phyloP scores from a whole-genome alignment of 2,113 vertebrate species.

The Oreochromis spilurus region DNA sequence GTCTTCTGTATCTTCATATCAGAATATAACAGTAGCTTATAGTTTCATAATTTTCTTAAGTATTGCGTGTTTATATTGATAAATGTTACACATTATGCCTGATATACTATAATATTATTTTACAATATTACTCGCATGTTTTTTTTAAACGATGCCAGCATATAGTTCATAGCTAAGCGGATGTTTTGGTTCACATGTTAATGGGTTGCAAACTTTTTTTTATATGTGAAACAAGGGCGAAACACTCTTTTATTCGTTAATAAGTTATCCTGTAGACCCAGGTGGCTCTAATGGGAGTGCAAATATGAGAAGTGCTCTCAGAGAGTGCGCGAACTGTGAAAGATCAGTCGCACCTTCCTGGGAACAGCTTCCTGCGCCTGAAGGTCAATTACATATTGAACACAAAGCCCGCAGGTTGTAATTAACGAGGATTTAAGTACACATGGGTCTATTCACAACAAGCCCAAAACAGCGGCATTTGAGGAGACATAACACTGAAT shows the following conservation, averaged over 20 bases:
- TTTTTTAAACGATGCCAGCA: not conserved
- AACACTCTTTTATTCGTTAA: not conserved
- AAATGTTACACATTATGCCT: not conserved
- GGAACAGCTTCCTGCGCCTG: not conserved
- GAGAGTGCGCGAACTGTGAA: not conserved
- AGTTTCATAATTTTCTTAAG: not conserved
- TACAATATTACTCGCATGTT: not conserved
- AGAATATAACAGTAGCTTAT: not conserved
- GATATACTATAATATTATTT: not conserved
- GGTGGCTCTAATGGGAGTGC: not conserved
- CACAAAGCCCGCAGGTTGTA: not conserved
- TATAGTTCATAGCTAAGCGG: not conserved
- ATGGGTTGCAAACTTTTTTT: not conserved
- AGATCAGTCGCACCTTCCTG: constrained; percentile 21
- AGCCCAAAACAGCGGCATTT: constrained; percentile 12
- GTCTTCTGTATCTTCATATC: not conserved
- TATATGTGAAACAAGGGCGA: not conserved
- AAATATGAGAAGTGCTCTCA: not conserved
- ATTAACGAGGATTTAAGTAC: constrained; percentile 29
- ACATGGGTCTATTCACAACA: constrained; percentile 27
- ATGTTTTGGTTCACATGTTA: not conserved
- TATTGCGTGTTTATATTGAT: not conserved
- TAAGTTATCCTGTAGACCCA: not conserved
- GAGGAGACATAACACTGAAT: constrained; percentile 48
- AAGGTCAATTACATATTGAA: constrained; percentile 25